Evolutionary conservation across 2,113 vertebrate genomes (phyloP).

Genomic region (Onychorhynchus coronatus): DNA sequence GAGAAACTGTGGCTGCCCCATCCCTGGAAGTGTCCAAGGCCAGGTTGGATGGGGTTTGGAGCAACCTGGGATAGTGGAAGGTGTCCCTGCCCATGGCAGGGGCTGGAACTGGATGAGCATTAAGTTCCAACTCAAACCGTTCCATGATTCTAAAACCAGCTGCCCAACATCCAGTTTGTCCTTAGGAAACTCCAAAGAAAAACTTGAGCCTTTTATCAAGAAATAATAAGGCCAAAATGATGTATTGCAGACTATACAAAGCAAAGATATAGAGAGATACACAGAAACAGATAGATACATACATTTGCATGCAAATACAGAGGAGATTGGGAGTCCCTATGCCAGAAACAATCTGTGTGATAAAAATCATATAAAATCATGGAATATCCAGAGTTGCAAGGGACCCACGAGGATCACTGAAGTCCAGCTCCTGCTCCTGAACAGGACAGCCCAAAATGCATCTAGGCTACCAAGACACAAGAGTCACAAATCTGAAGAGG

Average conservation of each 20-base stretch:
- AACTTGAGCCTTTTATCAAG: not conserved
- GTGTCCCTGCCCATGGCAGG: not conserved
- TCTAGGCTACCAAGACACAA: not conserved
- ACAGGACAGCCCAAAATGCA: not conserved
- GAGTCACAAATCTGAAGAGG: not conserved
- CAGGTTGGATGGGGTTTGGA: rapidly evolving
- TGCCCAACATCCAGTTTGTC: not conserved
- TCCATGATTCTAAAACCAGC: not conserved
- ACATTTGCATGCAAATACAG: not conserved
- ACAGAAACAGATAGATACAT: not conserved
- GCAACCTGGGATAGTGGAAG: rapidly evolving
- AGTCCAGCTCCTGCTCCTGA: not conserved
- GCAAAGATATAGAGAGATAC: not conserved
- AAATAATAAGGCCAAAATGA: not conserved
- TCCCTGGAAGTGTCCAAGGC: not conserved
- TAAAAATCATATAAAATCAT: not conserved
- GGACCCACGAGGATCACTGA: not conserved
- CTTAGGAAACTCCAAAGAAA: not conserved
- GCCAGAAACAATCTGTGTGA: not conserved
- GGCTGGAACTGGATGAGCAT: not conserved
- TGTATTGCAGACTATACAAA: not conserved
- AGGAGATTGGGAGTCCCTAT: not conserved
- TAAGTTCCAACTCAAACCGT: not conserved
- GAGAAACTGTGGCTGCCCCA: not conserved
- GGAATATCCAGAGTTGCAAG: not conserved